Conservation (phyloP, 2,797 vertebrate genomes). For the Bradypus variegatus region DNA sequence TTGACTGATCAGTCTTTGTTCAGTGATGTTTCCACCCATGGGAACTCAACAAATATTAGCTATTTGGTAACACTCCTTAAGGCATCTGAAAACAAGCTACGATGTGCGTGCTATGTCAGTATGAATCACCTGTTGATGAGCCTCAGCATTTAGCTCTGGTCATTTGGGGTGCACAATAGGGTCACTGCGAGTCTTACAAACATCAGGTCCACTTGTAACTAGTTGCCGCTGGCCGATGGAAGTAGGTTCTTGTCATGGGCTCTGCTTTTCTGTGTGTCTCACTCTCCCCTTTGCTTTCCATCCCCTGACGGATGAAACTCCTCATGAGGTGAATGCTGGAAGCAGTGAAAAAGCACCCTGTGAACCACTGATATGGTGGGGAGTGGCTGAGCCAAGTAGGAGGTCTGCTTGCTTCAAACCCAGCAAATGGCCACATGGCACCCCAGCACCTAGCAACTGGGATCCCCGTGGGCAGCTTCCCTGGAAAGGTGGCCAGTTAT, state of each 20-base stretch:
- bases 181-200: not conserved
- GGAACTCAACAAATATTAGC: slow-evolving; percentile 16
- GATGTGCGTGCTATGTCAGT: rapidly evolving
- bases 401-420: not conserved
- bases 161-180: not conserved
- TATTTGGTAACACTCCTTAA: not conserved
- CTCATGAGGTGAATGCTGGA: too few relatives aligned
- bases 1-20: not conserved
- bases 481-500: too few relatives aligned
- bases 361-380: not conserved
- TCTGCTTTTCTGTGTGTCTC: not conserved
- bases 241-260: rapidly evolving
- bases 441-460: not conserved
- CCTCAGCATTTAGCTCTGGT: not conserved
- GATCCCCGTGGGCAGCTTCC: not conserved
- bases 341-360: not conserved
- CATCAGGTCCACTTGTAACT: rapidly evolving
- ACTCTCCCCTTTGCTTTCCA: not conserved
- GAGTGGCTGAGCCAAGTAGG: not conserved
- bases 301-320: too few relatives aligned
- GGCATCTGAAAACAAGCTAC: not conserved
- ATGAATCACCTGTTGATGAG: rapidly evolving
- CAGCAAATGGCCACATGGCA: not conserved
- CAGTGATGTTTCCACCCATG: not conserved
- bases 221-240: rapidly evolving